Evolutionary conservation across 2,888 invertebrate genomes (phyloP).

Genomic region (Perizoma affinitatum): DNA sequence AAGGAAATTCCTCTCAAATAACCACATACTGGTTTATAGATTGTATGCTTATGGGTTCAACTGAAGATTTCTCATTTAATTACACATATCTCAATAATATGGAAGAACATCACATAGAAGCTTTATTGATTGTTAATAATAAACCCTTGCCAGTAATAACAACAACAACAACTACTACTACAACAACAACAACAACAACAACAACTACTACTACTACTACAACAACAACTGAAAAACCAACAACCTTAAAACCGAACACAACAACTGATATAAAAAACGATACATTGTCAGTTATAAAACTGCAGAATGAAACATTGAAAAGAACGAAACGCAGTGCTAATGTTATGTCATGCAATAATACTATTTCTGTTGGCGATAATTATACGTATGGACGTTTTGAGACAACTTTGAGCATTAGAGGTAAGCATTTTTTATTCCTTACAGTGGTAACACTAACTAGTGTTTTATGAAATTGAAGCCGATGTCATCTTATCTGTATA

Average conservation of each 20-base stretch:
- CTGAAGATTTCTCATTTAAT: slow-evolving; percentile 84
- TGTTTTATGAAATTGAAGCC: too few relatives aligned
- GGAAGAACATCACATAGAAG: slow-evolving; percentile 86
- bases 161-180: slow-evolving; percentile 74
- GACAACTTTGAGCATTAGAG: slow-evolving; percentile 86
- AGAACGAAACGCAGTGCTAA: slow-evolving; percentile 44
- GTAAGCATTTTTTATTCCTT: slow-evolving; percentile 69
- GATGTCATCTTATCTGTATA: too few relatives aligned
- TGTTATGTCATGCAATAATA: slow-evolving; percentile 68
- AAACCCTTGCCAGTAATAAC: slow-evolving; percentile 83
- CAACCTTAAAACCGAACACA: slow-evolving; percentile 31
- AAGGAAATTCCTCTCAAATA: slow-evolving; percentile 72
- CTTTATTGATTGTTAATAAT: slow-evolving; percentile 88
- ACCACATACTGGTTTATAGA: slow-evolving; percentile 92
- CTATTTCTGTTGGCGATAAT: slow-evolving; percentile 86
- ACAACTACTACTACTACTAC: slow-evolving; percentile 69
- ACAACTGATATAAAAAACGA: slow-evolving; percentile 12
- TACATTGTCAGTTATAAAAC: slow-evolving; percentile 7
- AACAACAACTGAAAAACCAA: slow-evolving; percentile 52
- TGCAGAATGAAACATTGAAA: slow-evolving; percentile 28
- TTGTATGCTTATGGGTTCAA: slow-evolving; percentile 87
- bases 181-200: slow-evolving; percentile 73
- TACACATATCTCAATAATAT: slow-evolving; percentile 87
- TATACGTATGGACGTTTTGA: slow-evolving; percentile 90
- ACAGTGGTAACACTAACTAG: neutral